phyloP scores from a whole-genome alignment of 53 echinoderm and acorn worm species.

The Arbacia lixula region DNA sequence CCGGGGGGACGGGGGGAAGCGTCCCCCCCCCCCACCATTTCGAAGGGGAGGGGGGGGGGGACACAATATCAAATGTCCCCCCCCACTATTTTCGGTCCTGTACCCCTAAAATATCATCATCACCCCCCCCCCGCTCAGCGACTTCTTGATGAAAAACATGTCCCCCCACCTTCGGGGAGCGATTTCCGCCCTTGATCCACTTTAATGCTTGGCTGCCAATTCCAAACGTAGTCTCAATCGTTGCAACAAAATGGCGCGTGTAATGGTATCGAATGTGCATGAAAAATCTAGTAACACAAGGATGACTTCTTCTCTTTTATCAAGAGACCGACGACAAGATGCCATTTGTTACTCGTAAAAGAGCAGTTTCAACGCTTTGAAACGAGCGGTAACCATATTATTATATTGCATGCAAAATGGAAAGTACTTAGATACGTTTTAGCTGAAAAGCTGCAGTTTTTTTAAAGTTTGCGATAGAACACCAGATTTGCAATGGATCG shows the following conservation, averaged over 20 bases:
- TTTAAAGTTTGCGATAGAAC: not conserved
- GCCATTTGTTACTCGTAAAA: not conserved
- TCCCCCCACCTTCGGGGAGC: no score
- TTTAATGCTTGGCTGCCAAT: no score
- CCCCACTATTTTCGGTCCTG: no score
- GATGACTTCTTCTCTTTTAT: not conserved
- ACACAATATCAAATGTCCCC: no score
- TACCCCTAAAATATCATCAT: no score
- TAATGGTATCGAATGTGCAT: not conserved
- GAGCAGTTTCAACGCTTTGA: not conserved
- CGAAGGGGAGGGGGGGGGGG: no score
- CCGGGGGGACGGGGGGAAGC: no score
- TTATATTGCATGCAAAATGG: not conserved
- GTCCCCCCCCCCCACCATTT: no score
- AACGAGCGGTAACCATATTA: constrained; percentile 1
- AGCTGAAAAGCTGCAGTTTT: not conserved
- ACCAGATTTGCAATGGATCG: not conserved
- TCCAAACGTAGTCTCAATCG: not conserved
- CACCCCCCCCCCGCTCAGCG: no score
- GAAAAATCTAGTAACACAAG: constrained; percentile 11
- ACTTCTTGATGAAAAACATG: no score
- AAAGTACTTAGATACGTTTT: not conserved
- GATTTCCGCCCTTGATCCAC: no score
- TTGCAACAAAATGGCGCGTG: not conserved
- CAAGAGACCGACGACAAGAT: not conserved